phyloP scores from a whole-genome alignment of 2,797 vertebrate species.

The Poliocrania exsul region DNA sequence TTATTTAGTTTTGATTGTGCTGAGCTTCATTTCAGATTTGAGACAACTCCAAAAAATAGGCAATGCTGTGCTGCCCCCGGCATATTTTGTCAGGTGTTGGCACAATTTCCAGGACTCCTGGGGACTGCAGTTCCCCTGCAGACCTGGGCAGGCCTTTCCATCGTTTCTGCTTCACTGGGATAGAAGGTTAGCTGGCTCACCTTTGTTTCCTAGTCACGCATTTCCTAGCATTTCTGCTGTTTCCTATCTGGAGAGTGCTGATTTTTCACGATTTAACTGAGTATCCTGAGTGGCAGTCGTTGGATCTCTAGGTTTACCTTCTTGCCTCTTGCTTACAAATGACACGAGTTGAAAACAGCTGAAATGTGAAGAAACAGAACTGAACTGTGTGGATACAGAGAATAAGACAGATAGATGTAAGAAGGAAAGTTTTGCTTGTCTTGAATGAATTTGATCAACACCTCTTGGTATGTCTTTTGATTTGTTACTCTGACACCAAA shows the following conservation, averaged over 20 bases:
- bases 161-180: neutral
- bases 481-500: neutral
- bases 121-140: neutral
- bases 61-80: neutral
- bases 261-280: neutral
- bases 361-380: neutral
- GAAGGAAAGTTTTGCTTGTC: neutral
- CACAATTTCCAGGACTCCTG: neutral
- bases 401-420: neutral
- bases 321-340: neutral
- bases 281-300: neutral
- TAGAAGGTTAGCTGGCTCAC: neutral
- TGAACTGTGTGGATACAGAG: neutral
- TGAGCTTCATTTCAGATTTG: slow-evolving; percentile 1
- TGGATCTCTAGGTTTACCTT: neutral
- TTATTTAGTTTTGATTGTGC: neutral
- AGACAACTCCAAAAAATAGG: neutral
- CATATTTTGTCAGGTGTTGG: neutral
- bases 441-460: neutral
- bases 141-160: neutral
- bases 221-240: neutral
- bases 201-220: neutral
- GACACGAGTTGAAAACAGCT: neutral
- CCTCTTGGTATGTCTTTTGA: neutral
- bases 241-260: neutral